Evolutionary conservation across 2,888 invertebrate species (phyloP).

Genomic region (Sminthurides aquaticus): DNA sequence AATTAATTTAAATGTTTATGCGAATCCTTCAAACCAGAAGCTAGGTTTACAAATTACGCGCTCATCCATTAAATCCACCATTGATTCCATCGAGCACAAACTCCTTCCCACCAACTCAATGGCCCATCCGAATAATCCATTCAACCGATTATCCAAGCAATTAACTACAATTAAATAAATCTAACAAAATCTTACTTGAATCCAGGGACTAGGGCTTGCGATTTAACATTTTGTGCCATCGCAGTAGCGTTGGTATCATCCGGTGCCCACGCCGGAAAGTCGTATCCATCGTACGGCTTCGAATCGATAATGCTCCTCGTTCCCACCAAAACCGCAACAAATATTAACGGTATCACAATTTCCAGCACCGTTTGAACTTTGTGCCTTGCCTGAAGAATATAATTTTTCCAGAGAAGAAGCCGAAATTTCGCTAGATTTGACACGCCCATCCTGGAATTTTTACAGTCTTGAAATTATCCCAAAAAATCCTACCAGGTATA

Average conservation of each 20-base stretch:
- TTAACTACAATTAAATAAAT: no score
- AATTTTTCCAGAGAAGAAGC: constrained; percentile 77
- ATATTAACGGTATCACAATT: constrained; percentile 59
- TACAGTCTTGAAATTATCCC: neutral
- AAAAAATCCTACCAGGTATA: neutral
- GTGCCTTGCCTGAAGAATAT: constrained; percentile 65
- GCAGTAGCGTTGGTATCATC: neutral
- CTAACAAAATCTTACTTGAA: no score
- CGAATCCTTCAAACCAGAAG: no score
- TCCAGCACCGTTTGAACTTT: constrained; percentile 61
- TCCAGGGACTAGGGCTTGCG: no score
- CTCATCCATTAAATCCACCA: no score
- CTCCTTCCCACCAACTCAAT: no score
- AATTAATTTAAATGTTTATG: no score
- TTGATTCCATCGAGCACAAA: no score
- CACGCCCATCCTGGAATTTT: constrained; percentile 1
- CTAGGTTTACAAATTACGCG: no score
- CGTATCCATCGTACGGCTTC: neutral
- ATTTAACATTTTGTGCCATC: no score
- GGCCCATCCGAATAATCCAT: no score
- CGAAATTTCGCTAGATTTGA: constrained; percentile 48
- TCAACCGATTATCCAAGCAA: no score
- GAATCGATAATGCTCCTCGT: constrained; percentile 52
- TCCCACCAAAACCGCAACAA: constrained; percentile 61
- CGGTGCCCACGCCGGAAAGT: neutral